Base-by-base conservation (phyloP, 2,888 invertebrate species). In the Orchesella flavescens region DNA sequence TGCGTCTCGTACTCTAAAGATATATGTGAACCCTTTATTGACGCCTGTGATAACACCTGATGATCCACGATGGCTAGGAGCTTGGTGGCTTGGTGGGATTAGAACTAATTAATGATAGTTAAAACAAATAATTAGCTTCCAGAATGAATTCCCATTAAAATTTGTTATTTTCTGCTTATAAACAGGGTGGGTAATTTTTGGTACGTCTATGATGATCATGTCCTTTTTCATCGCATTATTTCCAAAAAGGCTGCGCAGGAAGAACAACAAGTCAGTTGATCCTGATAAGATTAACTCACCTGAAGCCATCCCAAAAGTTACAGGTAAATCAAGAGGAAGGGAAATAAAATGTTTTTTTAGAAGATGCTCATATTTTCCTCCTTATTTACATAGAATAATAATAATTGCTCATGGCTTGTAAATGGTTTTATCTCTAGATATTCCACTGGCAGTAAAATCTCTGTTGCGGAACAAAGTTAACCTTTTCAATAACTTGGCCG, bases 11-110 rank as follows among this genome's bases (percentile, higher is more conserved):
- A 90, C 90, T 68, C 89, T 93, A 7, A 92, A 91, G 86, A 89
- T 92, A 1, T 93, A 93, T 88, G 93, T 93, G 78, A 93, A 93
- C 89, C 93, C 93, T 0, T 90, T 89, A 0, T 90, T 93, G 69
- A 93, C 92, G 12, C 93, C 93, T 0, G 89, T 93, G 10, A 93
- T 93, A 44, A 91, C 91, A 65, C 91, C 91, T 65, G 91, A 92
- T 83, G 91, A 91, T 86, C 93, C 94, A 1, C 90, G 94, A 86
- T 94, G 94, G 94, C 89, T 93, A 63, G 94, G 94, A 19, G 94
- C 94, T 10, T 94, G 94, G 94, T 94, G 94, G 94, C 90, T 94
- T 15, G 63, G 59, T 59, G 17, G 4, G 19, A 59, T 84, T 86
- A 72, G n/a, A 59, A 10, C 53, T 24, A 2, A 63, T 49, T 0